Evolutionary conservation across 1,140 invertebrate genomes (phyloP), one percentile per base, ranked within the genome.

Genomic region (Drosophila dunni): DNA sequence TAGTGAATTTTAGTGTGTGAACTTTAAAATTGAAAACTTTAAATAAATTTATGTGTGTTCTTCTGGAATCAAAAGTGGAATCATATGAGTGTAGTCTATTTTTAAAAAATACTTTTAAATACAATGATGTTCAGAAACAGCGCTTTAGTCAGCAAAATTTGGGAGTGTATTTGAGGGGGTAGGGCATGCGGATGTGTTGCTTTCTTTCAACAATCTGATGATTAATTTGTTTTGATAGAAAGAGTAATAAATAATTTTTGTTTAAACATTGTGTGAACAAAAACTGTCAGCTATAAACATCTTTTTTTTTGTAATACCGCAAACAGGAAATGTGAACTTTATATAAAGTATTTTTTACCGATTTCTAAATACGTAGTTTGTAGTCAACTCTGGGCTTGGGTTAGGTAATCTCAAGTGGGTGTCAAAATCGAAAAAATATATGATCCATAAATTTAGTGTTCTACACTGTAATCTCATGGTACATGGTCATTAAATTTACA

Each of bases 401-500:
- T 53, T 33, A 36, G 29, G 11, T 36, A 15, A 29, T 40, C 5
- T 44, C 29, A 38, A 13, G 67, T 72, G 70, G 63, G 60, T 62
- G 81, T 78, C 64, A 72, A 78, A 64, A 53, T 65, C 61, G 50
- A 75, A 56, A 78, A 81, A 29, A 29, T 81, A 81, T 81, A 85
- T 81, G 48, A 72, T 63, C 60, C 75, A 85, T 85, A 86, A 85
- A 85, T 85, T 76, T 69, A 56, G 13, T 20, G 48, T 84, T 79
- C 66, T 65, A 75, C 48, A 24, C 42, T 44, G 40, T 40, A 64
- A 44, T 62, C 57, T 46, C 51, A 62, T 61, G 34, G 67, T 76
- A 78, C 63, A 50, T 70, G 44, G 50, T 73, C 83, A 81, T 88
- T 83, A 58, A 89, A 83, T 88, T 88, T 89, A 89, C 83, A 88